A percentile compares a stretch with the other conserved stretches of the same genome.
Conservation (phyloP, 2,888 invertebrate species). For the Tyria jacobaeae region DNA sequence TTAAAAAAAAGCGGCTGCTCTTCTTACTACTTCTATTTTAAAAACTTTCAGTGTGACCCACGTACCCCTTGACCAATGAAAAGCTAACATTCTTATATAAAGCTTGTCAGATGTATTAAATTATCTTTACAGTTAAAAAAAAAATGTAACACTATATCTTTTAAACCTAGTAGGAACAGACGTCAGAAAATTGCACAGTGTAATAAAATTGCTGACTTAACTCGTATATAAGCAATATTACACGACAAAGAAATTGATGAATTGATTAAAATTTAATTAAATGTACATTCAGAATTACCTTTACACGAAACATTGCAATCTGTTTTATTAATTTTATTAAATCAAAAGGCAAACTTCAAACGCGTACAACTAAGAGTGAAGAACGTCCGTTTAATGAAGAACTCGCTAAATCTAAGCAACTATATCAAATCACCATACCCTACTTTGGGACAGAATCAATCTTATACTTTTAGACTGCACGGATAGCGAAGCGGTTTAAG, state of each 20-base stretch:
- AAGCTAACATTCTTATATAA: conserved; percentile 19
- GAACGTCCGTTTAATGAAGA: conserved; percentile 49
- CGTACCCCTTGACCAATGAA: conserved; percentile 23
- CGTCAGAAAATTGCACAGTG: no score
- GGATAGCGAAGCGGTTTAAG: no score
- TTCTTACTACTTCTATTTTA: no score
- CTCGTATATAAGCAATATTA: no score
- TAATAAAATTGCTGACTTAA: no score
- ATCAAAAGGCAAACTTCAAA: conserved; percentile 29
- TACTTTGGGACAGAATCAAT: conserved; percentile 35
- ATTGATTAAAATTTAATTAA: no score
- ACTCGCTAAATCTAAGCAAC: conserved; percentile 44
- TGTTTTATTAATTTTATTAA: conserved; percentile 32
- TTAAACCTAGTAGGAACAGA: no score
- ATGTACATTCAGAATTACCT: conserved; percentile 15
- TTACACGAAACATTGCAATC: conserved; percentile 27
- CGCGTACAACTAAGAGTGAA: conserved; percentile 22
- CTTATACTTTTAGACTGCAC: conserved; percentile 31
- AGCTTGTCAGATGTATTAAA: conserved; percentile 15
- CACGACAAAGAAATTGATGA: no score
- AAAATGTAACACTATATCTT: no score
- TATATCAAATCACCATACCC: conserved; percentile 51
- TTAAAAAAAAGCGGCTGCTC: no score
- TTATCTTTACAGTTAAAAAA: no score
- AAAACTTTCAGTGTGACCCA: no score